Evolutionary conservation across 2,797 vertebrate species (phyloP).

Genomic region (Protonibea diacanthus): DNA sequence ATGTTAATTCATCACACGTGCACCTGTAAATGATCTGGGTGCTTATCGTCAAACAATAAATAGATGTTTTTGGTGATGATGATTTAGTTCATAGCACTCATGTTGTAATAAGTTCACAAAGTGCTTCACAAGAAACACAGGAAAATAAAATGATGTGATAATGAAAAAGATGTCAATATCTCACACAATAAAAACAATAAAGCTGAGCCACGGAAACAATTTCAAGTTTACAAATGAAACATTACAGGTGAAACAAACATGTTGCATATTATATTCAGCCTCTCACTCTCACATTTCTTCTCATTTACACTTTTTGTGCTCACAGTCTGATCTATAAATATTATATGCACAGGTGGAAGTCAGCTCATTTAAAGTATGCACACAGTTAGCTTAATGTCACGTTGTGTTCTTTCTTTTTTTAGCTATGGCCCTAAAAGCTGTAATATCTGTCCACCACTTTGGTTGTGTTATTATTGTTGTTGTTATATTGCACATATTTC

Average conservation of each 20-base stretch:
- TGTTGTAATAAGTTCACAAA: conserved; percentile 16
- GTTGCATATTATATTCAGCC: background rate
- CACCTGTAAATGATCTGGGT: conserved; percentile 20
- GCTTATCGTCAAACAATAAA: conserved; percentile 11
- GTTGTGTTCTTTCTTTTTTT: too few relatives aligned
- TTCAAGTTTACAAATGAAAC: conserved; percentile 9
- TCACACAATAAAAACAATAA: background rate
- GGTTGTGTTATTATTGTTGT: background rate
- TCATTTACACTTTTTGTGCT: too few relatives aligned
- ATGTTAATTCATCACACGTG: background rate
- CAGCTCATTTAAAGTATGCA: too few relatives aligned
- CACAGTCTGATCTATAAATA: background rate
- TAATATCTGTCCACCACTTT: background rate
- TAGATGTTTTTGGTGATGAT: conserved; percentile 8
- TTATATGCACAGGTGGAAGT: too few relatives aligned
- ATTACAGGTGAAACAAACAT: conserved; percentile 1
- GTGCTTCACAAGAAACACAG: conserved; percentile 1
- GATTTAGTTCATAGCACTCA: conserved; percentile 1
- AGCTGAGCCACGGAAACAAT: conserved; percentile 1
- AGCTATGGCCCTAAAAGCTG: too few relatives aligned
- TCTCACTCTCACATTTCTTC: background rate
- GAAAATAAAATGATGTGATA: background rate
- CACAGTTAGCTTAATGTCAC: too few relatives aligned
- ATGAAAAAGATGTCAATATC: background rate
- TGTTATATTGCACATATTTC: too few relatives aligned